Evolutionary conservation across 2,113 vertebrate species (phyloP), one percentile per base, ranked within the genome.

Genomic region (Chaenogobius annularis): DNA sequence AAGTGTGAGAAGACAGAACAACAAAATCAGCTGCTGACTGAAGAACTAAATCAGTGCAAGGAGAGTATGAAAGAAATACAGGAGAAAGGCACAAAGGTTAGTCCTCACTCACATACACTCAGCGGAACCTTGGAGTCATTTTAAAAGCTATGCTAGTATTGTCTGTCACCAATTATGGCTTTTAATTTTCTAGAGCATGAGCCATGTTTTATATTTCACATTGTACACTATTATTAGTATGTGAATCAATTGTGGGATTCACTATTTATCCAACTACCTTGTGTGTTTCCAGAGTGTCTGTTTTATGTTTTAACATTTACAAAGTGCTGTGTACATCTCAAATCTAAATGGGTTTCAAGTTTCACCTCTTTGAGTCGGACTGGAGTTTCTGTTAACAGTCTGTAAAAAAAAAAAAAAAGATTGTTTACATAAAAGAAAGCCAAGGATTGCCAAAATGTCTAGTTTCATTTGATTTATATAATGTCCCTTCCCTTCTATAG

Each of bases 401-500:
- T 31, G 4, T 31, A 4, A 31, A 31, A 31, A n/a, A n/a, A n/a
- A 15, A 48, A 5, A 48, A 13, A 15, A 14, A 48, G 3, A 35
- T 35, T 40, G 8, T 40, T 40, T 40, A 69, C 80, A 82, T 84
- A 87, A 85, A 80, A 82, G 80, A 75, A 85, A 56, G 69, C 78
- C 80, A 54, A 72, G 54, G 10, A 11, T 22, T 55, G 14, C 77
- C 80, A 82, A 78, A 94, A 78, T 87, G 81, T 89, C 90, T 75
- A 78, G 7, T 83, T 94, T 93, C 90, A 94, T 95, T 92, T 97
- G 95, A 96, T 95, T 94, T 94, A 84, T 94, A 89, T 95, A 94
- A 96, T 96, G 95, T 98, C 95, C 96, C 96, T 98, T 98, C 95
- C 97, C 94, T 97, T 95, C 96, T 95, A 95, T 95, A 99, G 97